phyloP scores from a whole-genome alignment of 2,113 vertebrate genomes.

The Polypterus bichir region DNA sequence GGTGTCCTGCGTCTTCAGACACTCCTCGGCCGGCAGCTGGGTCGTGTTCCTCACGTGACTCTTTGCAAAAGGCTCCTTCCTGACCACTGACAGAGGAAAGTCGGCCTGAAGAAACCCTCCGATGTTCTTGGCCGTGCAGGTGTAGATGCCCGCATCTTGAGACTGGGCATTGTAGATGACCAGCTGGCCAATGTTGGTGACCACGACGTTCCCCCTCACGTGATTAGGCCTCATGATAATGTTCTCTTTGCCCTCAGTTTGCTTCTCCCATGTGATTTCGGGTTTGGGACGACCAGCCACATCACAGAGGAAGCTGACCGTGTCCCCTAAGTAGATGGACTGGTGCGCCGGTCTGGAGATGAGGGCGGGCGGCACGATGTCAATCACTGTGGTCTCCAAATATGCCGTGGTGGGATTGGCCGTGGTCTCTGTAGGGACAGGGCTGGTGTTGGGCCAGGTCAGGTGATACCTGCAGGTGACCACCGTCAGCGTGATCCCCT shows the following conservation, averaged over 20 bases:
- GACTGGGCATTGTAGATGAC: conserved; percentile 84
- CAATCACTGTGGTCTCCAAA: conserved; percentile 52
- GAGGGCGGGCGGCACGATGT: conserved; percentile 48
- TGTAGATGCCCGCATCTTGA: conserved; percentile 74
- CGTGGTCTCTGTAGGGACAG: conserved; percentile 71
- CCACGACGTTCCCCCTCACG: conserved; percentile 75
- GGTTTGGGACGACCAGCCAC: conserved; percentile 67
- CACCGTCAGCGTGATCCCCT: conserved; percentile 70
- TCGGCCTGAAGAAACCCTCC: conserved; percentile 61
- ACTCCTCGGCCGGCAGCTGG: conserved; percentile 60
- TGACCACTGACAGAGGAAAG: conserved; percentile 68
- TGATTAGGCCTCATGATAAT: conserved; percentile 79
- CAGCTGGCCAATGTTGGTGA: conserved; percentile 85
- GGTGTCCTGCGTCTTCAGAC: conserved; percentile 57
- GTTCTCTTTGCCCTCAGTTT: conserved; percentile 54
- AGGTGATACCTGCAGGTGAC: conserved; percentile 84
- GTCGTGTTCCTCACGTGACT: conserved; percentile 52
- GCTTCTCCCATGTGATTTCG: conserved; percentile 86
- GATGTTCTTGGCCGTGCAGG: conserved; percentile 68
- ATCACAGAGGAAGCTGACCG: conserved; percentile 83
- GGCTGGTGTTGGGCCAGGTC: conserved; percentile 79
- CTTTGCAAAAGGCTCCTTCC: conserved; percentile 33
- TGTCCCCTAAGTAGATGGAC: conserved; percentile 64
- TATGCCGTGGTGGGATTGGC: conserved; percentile 67
- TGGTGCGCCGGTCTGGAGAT: conserved; percentile 59